Conservation (phyloP, 2,113 vertebrate genomes). For the Cynoglossus semilaevis region DNA sequence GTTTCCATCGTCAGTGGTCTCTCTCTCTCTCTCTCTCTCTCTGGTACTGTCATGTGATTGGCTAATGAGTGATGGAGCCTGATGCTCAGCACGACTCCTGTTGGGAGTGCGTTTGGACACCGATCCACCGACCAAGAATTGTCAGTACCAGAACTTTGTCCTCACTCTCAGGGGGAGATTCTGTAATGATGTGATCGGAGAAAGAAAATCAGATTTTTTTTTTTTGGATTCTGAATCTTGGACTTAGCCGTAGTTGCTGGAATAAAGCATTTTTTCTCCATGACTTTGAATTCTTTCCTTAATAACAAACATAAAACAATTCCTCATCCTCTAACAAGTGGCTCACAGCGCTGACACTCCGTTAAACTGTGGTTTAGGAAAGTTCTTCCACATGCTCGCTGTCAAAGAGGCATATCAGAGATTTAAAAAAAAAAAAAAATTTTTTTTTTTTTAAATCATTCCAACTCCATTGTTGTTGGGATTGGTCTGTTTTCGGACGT, state of each 20-base stretch:
- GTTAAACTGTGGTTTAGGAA: slow-evolving; percentile 9
- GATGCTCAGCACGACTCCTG: too few species aligned
- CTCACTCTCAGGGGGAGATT: too few species aligned
- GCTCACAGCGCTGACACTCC: slow-evolving; percentile 14
- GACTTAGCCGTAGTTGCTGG: neutral
- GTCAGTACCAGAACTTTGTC: too few species aligned
- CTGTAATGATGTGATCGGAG: too few species aligned
- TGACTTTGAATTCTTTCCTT: slow-evolving; percentile 29
- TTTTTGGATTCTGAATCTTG: too few species aligned
- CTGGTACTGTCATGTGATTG: too few species aligned
- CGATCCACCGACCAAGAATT: too few species aligned
- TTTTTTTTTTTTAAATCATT: slow-evolving; percentile 13
- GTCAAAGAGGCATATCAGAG: slow-evolving; percentile 11
- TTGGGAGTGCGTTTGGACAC: too few species aligned
- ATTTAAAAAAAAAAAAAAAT: too few species aligned
- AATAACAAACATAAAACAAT: slow-evolving; percentile 38
- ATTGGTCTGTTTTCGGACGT: slow-evolving; percentile 17
- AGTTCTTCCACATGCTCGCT: slow-evolving; percentile 21
- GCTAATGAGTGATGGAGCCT: too few species aligned
- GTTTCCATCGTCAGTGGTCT: neutral
- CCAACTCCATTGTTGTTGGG: slow-evolving; percentile 13
- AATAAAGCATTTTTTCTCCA: slow-evolving; percentile 36
- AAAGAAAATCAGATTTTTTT: too few species aligned
- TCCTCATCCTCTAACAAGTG: slow-evolving; percentile 32
- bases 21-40: too few species aligned